phyloP scores from a whole-genome alignment of 2,888 invertebrate species.

The Crocallis elinguaria region DNA sequence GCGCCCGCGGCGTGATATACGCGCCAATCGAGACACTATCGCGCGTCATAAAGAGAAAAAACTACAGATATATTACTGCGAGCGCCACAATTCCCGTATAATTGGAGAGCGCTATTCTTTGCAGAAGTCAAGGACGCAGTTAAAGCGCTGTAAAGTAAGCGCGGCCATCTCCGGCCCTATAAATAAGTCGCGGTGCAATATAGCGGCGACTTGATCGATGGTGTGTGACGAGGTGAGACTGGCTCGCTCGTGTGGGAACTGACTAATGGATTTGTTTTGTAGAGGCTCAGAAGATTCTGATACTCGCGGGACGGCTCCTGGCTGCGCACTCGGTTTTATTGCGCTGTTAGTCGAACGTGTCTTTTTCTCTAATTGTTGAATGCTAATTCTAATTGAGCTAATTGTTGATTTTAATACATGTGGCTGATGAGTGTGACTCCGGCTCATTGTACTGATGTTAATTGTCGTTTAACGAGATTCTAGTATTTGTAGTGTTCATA shows the following conservation, averaged over 20 bases:
- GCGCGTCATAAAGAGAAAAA: slow-evolving; percentile 6
- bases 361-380: too few relatives aligned
- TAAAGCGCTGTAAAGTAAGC: neutral
- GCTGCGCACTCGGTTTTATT: too few relatives aligned
- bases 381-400: too few relatives aligned
- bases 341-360: too few relatives aligned
- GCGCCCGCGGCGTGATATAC: slow-evolving; percentile 8
- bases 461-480: too few relatives aligned
- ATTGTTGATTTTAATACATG: too few relatives aligned
- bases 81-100: slow-evolving; percentile 2
- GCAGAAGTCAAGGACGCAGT: slow-evolving; percentile 6
- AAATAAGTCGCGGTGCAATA: slow-evolving; percentile 5
- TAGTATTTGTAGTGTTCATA: too few relatives aligned
- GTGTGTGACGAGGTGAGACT: neutral
- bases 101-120: slow-evolving; percentile 1
- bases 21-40: slow-evolving; percentile 1
- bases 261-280: neutral
- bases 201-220: slow-evolving; percentile 8
- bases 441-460: too few relatives aligned
- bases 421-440: too few relatives aligned
- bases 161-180: slow-evolving; percentile 1
- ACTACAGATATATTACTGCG: neutral
- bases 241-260: neutral
- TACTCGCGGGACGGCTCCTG: neutral
- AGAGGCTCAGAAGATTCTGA: neutral